Evolutionary conservation across 2,888 invertebrate genomes (phyloP).

Genomic region (Metalampra italica): DNA sequence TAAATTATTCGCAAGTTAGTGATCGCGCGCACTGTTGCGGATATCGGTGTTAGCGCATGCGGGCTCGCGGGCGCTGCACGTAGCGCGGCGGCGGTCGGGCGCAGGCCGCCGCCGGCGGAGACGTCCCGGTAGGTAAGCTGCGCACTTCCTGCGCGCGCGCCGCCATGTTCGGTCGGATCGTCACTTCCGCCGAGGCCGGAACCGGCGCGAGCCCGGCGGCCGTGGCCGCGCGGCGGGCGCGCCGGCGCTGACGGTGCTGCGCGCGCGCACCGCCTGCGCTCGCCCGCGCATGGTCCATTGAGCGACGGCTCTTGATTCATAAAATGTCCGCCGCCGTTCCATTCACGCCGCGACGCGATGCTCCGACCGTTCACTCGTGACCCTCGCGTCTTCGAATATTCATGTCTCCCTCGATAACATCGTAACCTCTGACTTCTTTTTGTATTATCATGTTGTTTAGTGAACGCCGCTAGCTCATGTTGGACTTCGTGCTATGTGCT

Average conservation of each 20-base stretch:
- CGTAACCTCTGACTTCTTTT: constrained; percentile 76
- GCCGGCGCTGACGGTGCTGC: constrained; percentile 32
- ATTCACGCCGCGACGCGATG: constrained; percentile 72
- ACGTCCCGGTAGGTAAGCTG: constrained; percentile 77
- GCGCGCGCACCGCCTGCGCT: constrained; percentile 38
- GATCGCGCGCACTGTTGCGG: constrained; percentile 73
- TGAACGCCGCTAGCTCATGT: constrained; percentile 56
- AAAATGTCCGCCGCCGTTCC: constrained; percentile 76
- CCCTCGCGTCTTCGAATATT: constrained; percentile 77
- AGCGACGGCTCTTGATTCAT: constrained; percentile 74
- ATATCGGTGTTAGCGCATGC: constrained; percentile 63
- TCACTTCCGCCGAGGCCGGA: constrained; percentile 72
- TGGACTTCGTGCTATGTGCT: constrained; percentile 69
- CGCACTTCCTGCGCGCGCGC: constrained; percentile 77
- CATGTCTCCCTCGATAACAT: constrained; percentile 77
- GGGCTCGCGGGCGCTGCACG: constrained; percentile 9
- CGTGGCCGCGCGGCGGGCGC: constrained; percentile 42
- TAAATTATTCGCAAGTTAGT: constrained; percentile 74
- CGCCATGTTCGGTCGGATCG: constrained; percentile 74
- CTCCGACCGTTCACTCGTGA: constrained; percentile 74
- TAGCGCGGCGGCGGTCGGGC: constrained; percentile 35
- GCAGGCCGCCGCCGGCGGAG: constrained; percentile 52
- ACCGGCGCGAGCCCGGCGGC: constrained; percentile 49
- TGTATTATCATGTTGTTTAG: constrained; percentile 71
- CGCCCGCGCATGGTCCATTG: constrained; percentile 58